These are phyloP conservation scores for Planiliza haematocheilus DNA, from an alignment of 2,113 vertebrate genomes.

Conservation along the genomic window DNA sequence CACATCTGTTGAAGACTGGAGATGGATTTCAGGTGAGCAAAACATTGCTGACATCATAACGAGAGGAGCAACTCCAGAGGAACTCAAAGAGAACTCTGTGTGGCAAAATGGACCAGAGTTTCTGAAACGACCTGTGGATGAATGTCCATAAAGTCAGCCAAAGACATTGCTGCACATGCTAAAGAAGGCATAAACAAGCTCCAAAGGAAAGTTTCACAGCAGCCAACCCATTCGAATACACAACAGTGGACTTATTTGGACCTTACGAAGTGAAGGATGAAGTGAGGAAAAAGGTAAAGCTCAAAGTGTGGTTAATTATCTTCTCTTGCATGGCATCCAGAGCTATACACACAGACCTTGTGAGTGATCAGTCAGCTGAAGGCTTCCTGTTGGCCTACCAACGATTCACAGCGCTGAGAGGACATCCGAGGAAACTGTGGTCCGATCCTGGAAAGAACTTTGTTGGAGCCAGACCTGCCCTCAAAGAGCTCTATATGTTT, in stretches of 20 bases:
- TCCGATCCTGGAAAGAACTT: too few relatives aligned
- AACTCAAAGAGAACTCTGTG: conserved; percentile 5
- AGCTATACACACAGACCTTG: conserved; percentile 23
- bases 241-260: conserved; percentile 37
- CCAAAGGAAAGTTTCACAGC: conserved; percentile 20
- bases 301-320: too few relatives aligned
- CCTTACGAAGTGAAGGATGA: conserved; percentile 40
- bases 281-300: too few relatives aligned
- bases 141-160: conserved; percentile 27
- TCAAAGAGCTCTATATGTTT: too few relatives aligned
- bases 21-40: background rate
- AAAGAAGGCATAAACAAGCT: conserved; percentile 22
- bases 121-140: background rate
- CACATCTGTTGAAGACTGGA: background rate
- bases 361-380: too few relatives aligned
- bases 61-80: background rate
- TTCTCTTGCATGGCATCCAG: conserved; percentile 40
- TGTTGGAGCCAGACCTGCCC: too few relatives aligned
- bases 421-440: too few relatives aligned
- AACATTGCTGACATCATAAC: background rate
- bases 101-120: conserved; percentile 33
- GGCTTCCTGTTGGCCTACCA: too few relatives aligned
- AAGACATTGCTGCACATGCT: conserved; percentile 30
- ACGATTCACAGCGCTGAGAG: too few relatives aligned
- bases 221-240: conserved; percentile 37